A percentile compares a stretch with the other conserved stretches of the same genome.
These are phyloP conservation scores for Cyprinodon diabolis DNA, from an alignment of 2,797 vertebrate species.

Conservation along the genomic window DNA sequence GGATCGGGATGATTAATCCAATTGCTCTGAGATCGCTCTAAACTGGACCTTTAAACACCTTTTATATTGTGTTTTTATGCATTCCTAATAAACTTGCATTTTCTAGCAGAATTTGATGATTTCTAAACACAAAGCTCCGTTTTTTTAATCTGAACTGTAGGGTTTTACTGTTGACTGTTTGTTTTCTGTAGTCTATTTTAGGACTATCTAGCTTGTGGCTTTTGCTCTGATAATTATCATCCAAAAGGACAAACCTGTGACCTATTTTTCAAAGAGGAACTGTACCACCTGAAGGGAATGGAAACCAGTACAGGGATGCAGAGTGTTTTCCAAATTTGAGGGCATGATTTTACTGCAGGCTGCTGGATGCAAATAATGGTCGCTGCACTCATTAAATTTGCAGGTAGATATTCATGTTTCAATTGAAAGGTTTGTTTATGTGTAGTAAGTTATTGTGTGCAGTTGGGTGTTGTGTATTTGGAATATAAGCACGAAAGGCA, in stretches of 20 bases:
- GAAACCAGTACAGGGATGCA: not conserved
- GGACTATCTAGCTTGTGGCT: not conserved
- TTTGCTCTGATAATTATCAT: not conserved
- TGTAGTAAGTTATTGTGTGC: not conserved
- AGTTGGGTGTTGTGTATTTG: not conserved
- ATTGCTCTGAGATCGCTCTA: constrained; percentile 56
- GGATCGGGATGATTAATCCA: constrained; percentile 78
- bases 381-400: not conserved
- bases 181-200: not conserved
- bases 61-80: not conserved
- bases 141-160: not conserved
- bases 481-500: not conserved
- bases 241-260: not conserved
- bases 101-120: constrained; percentile 3
- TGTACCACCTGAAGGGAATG: not conserved
- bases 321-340: not conserved
- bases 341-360: not conserved
- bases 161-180: not conserved
- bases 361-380: constrained; percentile 7
- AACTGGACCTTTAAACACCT: constrained; percentile 19
- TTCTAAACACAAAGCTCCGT: not conserved
- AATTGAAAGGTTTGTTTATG: not conserved
- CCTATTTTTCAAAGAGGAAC: not conserved
- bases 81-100: not conserved
- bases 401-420: not conserved